phyloP scores from a whole-genome alignment of 1,140 invertebrate genomes.

The Sweltsa coloradensis region DNA sequence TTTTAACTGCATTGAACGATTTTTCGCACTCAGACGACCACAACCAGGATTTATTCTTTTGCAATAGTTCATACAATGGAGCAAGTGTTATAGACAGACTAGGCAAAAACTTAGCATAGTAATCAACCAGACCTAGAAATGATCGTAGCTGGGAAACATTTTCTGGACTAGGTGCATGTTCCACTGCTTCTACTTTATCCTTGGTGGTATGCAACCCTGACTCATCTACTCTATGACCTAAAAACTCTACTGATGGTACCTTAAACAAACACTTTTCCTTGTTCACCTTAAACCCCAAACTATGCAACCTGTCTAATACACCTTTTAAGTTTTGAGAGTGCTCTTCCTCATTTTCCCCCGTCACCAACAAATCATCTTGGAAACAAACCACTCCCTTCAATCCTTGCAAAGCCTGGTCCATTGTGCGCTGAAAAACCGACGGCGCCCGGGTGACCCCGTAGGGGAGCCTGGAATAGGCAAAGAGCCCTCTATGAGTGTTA shows the following conservation, averaged over 20 bases:
- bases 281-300: conserved; percentile 9
- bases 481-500: conserved; percentile 24
- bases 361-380: conserved; percentile 22
- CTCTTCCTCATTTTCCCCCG: conserved; percentile 14
- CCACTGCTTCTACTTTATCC: conserved; percentile 27
- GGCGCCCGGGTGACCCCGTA: conserved; percentile 27
- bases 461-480: conserved; percentile 23
- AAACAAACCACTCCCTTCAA: conserved; percentile 17
- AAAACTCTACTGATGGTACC: conserved; percentile 16
- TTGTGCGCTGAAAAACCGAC: conserved; percentile 25
- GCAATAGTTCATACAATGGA: conserved; percentile 22
- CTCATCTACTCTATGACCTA: conserved; percentile 24
- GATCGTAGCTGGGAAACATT: conserved; percentile 20
- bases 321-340: conserved; percentile 14
- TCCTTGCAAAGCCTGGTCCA: conserved; percentile 23
- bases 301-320: conserved; percentile 16
- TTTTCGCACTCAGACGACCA: background rate
- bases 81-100: conserved; percentile 17
- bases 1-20: background rate
- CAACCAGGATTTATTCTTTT: conserved; percentile 22
- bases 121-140: conserved; percentile 23
- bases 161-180: conserved; percentile 16
- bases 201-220: conserved; percentile 25
- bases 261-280: conserved; percentile 22
- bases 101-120: conserved; percentile 22